Percentiles rank a stretch among this genome's conserved stretches.
phyloP scores from a whole-genome alignment of 2,797 vertebrate genomes.

The Cynodonichthys magdalenae region DNA sequence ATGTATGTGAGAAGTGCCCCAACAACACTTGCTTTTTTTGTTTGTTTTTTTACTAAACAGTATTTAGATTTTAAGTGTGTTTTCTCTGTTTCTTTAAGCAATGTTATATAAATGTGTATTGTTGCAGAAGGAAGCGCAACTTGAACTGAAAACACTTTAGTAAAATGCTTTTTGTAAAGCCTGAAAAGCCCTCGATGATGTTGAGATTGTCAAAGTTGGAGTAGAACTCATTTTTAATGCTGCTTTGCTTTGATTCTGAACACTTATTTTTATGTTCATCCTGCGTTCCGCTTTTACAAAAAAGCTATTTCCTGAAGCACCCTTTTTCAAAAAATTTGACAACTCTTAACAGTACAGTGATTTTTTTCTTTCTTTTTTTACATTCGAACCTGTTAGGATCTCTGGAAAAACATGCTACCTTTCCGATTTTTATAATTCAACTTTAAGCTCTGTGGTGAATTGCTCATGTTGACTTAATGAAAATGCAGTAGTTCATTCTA shows the following conservation, averaged over 20 bases:
- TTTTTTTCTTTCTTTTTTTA: too few relatives aligned
- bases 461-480: too few relatives aligned
- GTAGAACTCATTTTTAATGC: slow-evolving; percentile 3
- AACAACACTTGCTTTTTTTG: not conserved
- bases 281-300: slow-evolving; percentile 2
- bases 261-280: slow-evolving; percentile 13
- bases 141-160: slow-evolving; percentile 1
- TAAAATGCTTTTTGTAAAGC: not conserved
- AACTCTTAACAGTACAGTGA: not conserved
- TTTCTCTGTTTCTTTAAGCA: slow-evolving; percentile 7
- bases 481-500: too few relatives aligned
- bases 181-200: slow-evolving; percentile 1
- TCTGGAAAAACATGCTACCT: not conserved
- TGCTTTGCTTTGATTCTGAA: slow-evolving; percentile 27
- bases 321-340: not conserved
- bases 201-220: slow-evolving; percentile 3
- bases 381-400: not conserved
- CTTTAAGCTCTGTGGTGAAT: not conserved
- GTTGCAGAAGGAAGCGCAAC: not conserved
- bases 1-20: slow-evolving; percentile 11
- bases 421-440: not conserved
- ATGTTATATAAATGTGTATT: slow-evolving; percentile 14
- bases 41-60: slow-evolving; percentile 9
- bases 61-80: slow-evolving; percentile 14
- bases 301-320: slow-evolving; percentile 10